Base-by-base conservation (phyloP, 1,140 invertebrate genomes). In the Hyles vespertilio region DNA sequence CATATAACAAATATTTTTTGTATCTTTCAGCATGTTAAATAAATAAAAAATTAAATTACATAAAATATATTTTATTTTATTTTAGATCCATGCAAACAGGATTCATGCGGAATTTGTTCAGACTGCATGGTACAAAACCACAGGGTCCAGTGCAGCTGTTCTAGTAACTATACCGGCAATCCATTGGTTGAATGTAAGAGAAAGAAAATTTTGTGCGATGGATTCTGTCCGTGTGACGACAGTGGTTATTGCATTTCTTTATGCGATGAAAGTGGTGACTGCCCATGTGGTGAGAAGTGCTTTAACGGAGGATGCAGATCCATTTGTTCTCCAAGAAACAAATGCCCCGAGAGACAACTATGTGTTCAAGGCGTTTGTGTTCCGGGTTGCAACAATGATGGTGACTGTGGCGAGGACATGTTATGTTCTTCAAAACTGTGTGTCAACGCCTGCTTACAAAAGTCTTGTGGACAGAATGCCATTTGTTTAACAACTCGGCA, bases 51-150 rank as follows among this genome's bases (percentile, higher is more conserved):
- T 22, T 2, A 22, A 22, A 48, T 48, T 48, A 22, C 10, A 22
- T 11, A 8, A 8, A 43, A 54, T 57, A 58, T 56, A 5, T 61
- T 12, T 50, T 51, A 55, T 63, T 65, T 65, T 4, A 69, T 70
- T 65, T 78, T 70, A 94, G 95, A 96, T 92, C 95, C 96, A 2
- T 97, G 96, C 72, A 84, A 84, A 36, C 77, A 87, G 34, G 91
- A 90, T 22, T 91, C 89, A 82, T 97, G 96, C 78, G 96, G 96
- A 43, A 92, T 93, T 58, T 97, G 96, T 84, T 95, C 96, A 10
- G 90, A 92, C 36, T 97, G 96, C 72, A 89, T 93, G 69, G 95
- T 97, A 3, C 91, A 94, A 34, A 95, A 96, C 83, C 96, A 97
- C 70, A 92, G 94, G 34, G 92, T 94, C 1, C 94, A 96, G 69